A percentile compares a stretch with the other conserved stretches of the same genome.
Conservation (phyloP, 2,797 vertebrate species). For the Catostomus latipinnis region DNA sequence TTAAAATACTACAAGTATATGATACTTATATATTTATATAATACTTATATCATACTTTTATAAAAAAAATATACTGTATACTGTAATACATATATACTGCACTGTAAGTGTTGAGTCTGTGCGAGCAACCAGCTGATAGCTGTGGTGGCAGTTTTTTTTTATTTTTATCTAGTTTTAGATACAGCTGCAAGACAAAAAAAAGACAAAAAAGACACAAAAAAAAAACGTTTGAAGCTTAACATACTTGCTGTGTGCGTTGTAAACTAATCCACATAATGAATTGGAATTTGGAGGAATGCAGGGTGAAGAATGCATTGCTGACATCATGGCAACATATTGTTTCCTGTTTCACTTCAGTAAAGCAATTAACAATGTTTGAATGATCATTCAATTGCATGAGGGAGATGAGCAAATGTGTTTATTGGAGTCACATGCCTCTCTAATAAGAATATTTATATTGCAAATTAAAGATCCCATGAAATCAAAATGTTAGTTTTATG, state of each 20-base stretch:
- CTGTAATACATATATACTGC: too few species aligned
- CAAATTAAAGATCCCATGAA: not conserved
- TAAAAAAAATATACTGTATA: too few species aligned
- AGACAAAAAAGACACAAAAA: not conserved
- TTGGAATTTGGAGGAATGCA: constrained; percentile 8
- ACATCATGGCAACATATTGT: constrained; percentile 31
- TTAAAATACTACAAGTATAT: too few species aligned
- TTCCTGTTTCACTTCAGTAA: constrained; percentile 39
- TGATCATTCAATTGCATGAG: constrained; percentile 24
- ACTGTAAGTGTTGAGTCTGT: too few species aligned
- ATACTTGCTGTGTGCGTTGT: not conserved
- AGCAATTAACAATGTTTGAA: constrained; percentile 46
- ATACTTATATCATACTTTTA: too few species aligned
- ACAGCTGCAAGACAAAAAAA: not conserved
- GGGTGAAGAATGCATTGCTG: constrained; percentile 15
- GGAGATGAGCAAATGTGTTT: constrained; percentile 41
- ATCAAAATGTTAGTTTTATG: too few species aligned
- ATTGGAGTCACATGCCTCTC: constrained; percentile 25
- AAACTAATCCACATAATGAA: constrained; percentile 29
- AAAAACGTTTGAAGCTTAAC: not conserved
- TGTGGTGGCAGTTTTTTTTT: too few species aligned
- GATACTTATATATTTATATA: too few species aligned
- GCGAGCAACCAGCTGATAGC: too few species aligned
- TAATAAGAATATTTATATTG: constrained; percentile 30
- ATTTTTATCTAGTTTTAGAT: not conserved